phyloP scores from a whole-genome alignment of 2,113 vertebrate genomes.

The Sapayoa aenigma region DNA sequence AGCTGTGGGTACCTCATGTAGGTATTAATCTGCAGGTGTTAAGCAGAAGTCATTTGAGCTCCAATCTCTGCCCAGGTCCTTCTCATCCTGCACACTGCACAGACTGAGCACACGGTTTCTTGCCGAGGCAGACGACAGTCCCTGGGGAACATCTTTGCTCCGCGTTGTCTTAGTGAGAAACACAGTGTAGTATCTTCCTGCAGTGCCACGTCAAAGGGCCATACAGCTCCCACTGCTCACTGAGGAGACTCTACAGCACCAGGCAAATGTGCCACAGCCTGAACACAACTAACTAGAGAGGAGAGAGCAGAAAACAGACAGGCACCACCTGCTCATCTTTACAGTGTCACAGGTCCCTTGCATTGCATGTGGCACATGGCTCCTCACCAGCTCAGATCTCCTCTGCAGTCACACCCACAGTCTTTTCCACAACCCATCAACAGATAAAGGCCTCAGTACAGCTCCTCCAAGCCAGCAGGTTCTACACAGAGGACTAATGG shows the following conservation, averaged over 20 bases:
- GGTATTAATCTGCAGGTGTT: not conserved
- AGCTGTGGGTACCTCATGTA: not conserved
- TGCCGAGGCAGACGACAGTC: not conserved
- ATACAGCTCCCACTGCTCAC: not conserved
- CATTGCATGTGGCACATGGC: accelerated
- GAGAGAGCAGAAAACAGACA: not conserved
- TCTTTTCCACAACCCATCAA: not conserved
- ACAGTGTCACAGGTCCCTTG: not conserved
- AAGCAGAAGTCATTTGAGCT: not conserved
- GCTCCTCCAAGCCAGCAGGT: not conserved
- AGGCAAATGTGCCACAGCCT: not conserved
- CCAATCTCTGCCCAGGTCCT: not conserved
- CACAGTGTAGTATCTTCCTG: not conserved
- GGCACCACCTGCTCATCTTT: not conserved
- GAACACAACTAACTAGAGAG: not conserved
- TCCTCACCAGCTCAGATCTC: not conserved
- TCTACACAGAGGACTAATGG: not conserved
- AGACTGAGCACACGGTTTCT: not conserved
- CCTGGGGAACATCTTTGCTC: not conserved
- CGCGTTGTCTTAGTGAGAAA: not conserved
- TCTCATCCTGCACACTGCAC: not conserved
- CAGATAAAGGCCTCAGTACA: not conserved
- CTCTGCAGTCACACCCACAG: not conserved
- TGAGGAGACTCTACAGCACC: not conserved
- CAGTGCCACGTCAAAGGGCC: not conserved